Evolutionary conservation across 37 sponge, comb jelly and placozoan genomes (phyloP), one percentile per base, ranked within the genome.

Genomic region (Halichondria panicea): DNA sequence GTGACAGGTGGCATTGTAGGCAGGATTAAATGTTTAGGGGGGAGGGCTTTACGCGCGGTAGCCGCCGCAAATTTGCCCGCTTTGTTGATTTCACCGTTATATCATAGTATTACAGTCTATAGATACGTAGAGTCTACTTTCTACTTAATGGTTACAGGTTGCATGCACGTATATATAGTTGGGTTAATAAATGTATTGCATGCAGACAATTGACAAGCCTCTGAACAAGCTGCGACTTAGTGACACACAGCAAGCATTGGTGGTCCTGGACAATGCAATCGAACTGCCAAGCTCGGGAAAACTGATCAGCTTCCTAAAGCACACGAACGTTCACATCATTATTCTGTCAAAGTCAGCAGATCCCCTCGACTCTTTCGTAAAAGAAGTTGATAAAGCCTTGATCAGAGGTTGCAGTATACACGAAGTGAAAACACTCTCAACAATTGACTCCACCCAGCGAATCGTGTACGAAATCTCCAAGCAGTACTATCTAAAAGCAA

Each of bases 371-470:
- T 31, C 7, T 8, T 25, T 80, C 8, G 9, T 63, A 0, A 58
- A 22, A 34, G 52, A 56, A 30, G 46, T 71, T 63, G 81, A 80
- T 30, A 35, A 32, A 28, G 48, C 62, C 27, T 54, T 80, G 13
- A 33, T 68, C 0, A 32, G 81, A 13, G 81, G 81, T 18, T 71
- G 44, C 1, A 48, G 45, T 25, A 60, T 62, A 18, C 42, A 34
- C 43, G 63, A 70, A 3, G 74, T 82, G 21, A 37, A 68, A n/a
- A 60, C 84, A 53, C 77, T 83, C 9, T 60, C 84, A n/a, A 55
- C 21, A 28, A 66, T 83, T 22, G 62, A 76, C 39, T 30, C 76
- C n/a, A 75, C 84, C 12, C 84, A 83, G 37, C 46, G 76, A 34
- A 56, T 83, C 24, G 84, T 83, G 11, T 58, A 83, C 44, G 30